Percentiles rank a stretch among this genome's conserved stretches.
Conservation (phyloP, 1,140 invertebrate species). For the Colletes gigas region DNA sequence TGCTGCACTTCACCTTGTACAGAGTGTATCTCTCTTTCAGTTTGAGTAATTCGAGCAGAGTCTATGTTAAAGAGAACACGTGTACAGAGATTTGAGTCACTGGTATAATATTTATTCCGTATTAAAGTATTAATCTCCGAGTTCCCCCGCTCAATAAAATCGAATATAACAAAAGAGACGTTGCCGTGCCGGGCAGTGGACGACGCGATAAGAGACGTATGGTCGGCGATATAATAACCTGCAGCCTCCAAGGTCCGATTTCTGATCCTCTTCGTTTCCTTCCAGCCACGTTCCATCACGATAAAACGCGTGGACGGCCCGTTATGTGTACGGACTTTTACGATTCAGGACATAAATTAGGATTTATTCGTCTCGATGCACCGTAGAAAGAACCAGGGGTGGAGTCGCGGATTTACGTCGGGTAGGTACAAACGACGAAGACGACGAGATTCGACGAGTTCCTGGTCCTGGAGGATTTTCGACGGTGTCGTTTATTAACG, state of each 20-base stretch:
- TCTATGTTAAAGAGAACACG: too few species aligned
- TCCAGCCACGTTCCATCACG: conserved; percentile 45
- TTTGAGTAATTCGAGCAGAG: too few species aligned
- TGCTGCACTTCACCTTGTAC: too few species aligned
- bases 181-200: not conserved
- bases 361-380: not conserved
- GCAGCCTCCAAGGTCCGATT: conserved; percentile 3
- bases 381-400: not conserved
- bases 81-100: too few species aligned
- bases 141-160: too few species aligned
- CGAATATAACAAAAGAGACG: too few species aligned
- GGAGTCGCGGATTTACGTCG: not conserved
- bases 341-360: conserved; percentile 40
- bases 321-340: conserved; percentile 37
- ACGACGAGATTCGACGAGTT: not conserved
- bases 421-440: not conserved
- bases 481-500: conserved; percentile 29
- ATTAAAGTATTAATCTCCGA: too few species aligned
- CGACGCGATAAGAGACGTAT: not conserved
- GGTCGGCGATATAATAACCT: conserved; percentile 21
- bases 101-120: too few species aligned
- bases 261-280: conserved; percentile 41
- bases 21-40: too few species aligned
- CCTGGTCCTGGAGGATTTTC: conserved; percentile 20
- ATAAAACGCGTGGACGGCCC: conserved; percentile 22